phyloP scores from a whole-genome alignment of 2,113 vertebrate genomes.

The Lepus americanus region DNA sequence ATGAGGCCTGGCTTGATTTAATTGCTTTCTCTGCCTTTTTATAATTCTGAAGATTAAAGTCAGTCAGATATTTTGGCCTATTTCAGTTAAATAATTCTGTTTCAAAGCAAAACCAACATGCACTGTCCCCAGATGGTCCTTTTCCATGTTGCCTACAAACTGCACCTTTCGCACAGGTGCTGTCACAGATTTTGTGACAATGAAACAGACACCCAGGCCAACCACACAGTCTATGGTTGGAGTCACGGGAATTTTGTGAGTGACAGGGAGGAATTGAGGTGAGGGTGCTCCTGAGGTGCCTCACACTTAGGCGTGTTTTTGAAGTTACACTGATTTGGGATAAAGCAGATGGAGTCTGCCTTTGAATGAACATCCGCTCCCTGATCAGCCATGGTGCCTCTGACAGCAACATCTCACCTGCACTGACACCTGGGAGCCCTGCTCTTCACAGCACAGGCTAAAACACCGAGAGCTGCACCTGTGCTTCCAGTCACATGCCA shows the following conservation, averaged over 20 bases:
- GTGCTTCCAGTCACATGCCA: background rate
- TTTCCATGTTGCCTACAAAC: background rate
- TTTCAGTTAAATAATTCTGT: background rate
- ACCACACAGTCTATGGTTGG: background rate
- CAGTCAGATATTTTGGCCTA: background rate
- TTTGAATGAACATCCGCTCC: background rate
- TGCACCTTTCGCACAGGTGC: too few relatives aligned
- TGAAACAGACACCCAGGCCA: background rate
- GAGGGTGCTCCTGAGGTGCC: too few relatives aligned
- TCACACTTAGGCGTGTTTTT: background rate
- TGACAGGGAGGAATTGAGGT: background rate
- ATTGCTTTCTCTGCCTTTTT: slow-evolving; percentile 3
- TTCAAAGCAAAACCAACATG: background rate
- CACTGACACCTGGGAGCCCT: background rate
- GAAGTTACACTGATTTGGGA: background rate
- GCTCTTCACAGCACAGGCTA: background rate
- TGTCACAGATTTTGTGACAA: too few relatives aligned
- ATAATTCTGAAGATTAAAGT: background rate
- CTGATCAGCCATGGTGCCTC: background rate
- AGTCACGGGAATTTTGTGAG: background rate
- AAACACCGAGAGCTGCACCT: background rate
- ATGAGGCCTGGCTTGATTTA: background rate
- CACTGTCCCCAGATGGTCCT: background rate
- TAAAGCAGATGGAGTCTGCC: background rate
- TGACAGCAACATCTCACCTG: too few relatives aligned